Evolutionary conservation across 2,113 vertebrate species (phyloP).

Genomic region (Oenanthe oenanthe): DNA sequence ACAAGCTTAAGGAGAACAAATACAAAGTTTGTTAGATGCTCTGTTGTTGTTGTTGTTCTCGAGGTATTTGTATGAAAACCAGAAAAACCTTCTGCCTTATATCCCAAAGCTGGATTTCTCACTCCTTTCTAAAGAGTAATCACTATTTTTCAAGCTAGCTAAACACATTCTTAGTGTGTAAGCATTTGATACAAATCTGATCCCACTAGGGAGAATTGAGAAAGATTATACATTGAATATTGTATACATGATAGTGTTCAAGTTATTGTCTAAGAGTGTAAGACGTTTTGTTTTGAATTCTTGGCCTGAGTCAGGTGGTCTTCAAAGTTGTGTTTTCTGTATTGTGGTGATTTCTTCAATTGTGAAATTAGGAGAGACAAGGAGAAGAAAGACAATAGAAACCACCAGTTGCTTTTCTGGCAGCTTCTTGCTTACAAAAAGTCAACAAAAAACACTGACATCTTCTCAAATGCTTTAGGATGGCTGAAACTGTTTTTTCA

Average conservation of each 20-base stretch:
- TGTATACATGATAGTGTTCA: background rate
- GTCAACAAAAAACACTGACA: background rate
- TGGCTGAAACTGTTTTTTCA: background rate
- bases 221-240: background rate
- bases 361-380: background rate
- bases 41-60: background rate
- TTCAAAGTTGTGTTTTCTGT: background rate
- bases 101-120: background rate
- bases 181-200: background rate
- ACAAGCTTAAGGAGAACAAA: background rate
- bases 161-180: background rate
- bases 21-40: background rate
- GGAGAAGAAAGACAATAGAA: background rate
- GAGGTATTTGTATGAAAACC: background rate
- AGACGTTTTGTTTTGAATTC: background rate
- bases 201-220: background rate
- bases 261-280: background rate
- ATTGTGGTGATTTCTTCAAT: background rate
- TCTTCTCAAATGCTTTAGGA: background rate
- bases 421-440: background rate
- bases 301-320: background rate
- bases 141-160: background rate
- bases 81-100: background rate
- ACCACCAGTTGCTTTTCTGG: background rate
- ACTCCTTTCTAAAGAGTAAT: background rate